Evolutionary conservation across 2,888 invertebrate genomes (phyloP), one percentile per base, ranked within the genome.

Genomic region (Himalopsyche tibetana): DNA sequence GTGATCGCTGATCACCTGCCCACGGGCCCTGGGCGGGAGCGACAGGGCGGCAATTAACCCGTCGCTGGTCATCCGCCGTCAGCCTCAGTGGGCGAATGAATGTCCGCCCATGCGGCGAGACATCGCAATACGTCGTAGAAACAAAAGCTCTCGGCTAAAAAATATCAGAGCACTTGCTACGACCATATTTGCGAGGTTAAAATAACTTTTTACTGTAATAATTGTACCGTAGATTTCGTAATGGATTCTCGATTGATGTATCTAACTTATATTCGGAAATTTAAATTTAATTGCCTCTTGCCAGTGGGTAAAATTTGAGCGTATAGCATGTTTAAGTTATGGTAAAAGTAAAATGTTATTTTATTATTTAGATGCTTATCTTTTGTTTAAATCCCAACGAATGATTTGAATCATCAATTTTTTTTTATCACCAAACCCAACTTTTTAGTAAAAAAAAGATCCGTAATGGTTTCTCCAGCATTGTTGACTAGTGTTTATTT

Each of bases 41-140:
- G 84, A 84, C 80, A 80, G 80, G 55, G 55, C 55, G 55, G 85
- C 80, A 85, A 85, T 85, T 85, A 85, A 85, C 85, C 85, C 85
- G 85, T 85, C 85, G 82, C 74, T 74, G 74, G 74, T 74, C 74
- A 74, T 74, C 74, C 74, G 38, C 74, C 74, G 74, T 74, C 74
- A 74, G 74, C 74, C 38, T 28, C 74, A 74, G 74, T 74, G 74
- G 74, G 74, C 74, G 74, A 74, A 36, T 36, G 36, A 74, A 36
- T 69, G 83, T 85, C 85, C 85, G 85, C 85, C 85, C 85, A 85
- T 80, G 51, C 40, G 80, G 56, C 40, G 80, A 74, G 74, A 74
- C 74, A 36, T 36, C 38, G 74, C 74, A 51, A 74, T 28, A 74
- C 74, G 15, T 36, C 15, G 74, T 36, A 74, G 74, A 74, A 74